phyloP scores from a whole-genome alignment of 2,113 vertebrate genomes.

The Muntiacus muntjak region DNA sequence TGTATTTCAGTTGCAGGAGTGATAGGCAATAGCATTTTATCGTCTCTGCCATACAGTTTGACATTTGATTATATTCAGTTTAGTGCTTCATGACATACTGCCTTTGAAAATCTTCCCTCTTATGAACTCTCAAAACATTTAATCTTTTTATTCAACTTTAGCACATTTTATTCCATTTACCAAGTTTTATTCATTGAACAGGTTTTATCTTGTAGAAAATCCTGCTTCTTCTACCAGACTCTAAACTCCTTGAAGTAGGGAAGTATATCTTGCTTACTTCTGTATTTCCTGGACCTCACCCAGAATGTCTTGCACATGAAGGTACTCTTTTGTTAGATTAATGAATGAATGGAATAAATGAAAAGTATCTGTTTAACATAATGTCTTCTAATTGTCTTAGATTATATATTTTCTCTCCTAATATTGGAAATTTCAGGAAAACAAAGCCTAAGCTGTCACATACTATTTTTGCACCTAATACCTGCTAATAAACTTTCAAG shows the following conservation, averaged over 20 bases:
- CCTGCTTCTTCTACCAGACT: not conserved
- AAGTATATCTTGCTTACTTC: not conserved
- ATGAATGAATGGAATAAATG: not conserved
- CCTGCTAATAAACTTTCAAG: not conserved
- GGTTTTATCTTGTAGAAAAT: not conserved
- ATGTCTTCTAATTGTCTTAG: not conserved
- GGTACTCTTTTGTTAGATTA: not conserved
- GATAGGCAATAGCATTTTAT: slow-evolving; percentile 54
- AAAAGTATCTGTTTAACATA: not conserved
- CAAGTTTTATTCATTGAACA: not conserved
- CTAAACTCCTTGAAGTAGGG: not conserved
- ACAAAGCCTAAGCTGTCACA: not conserved
- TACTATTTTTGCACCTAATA: not conserved
- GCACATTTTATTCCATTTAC: not conserved
- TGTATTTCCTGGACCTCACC: not conserved
- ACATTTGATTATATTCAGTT: slow-evolving; percentile 44
- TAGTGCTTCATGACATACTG: slow-evolving; percentile 2
- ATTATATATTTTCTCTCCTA: not conserved
- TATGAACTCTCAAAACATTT: slow-evolving; percentile 8
- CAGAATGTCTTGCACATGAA: not conserved
- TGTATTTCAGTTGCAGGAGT: slow-evolving; percentile 44
- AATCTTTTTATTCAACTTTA: slow-evolving; percentile 28
- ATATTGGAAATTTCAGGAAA: not conserved
- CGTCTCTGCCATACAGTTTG: slow-evolving; percentile 20
- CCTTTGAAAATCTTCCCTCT: not conserved